Base-by-base conservation (phyloP, 2,113 vertebrate species). In the Triplophysa dalaica region DNA sequence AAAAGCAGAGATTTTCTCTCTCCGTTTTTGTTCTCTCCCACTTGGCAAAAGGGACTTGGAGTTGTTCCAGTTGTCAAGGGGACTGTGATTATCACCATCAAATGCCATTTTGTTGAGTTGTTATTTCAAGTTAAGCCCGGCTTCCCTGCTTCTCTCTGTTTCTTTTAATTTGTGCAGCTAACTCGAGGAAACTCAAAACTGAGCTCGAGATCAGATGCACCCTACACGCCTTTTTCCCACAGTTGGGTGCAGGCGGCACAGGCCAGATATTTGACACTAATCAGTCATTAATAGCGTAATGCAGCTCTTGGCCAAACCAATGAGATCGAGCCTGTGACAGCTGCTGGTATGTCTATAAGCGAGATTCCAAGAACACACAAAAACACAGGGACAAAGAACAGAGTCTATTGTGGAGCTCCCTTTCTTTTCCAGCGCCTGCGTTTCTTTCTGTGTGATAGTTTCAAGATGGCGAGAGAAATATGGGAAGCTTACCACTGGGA, bases 231-330 rank as follows among this genome's bases (percentile, higher is more conserved):
- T 77, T 82, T 92, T 93, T 93, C 92, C 91, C 92, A 93, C 91
- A 92, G 88, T 91, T 81, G 79, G 79, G 80, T 84, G 81, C 81
- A 72, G 83, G 86, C 77, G 54, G 88, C 87, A 84, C 83, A 58
- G 82, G 87, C 88, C 87, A 89, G 91, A 93, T 90, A 93, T 91
- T 86, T 91, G 92, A 93, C 90, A 93, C 92, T 92, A 92, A 92
- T 93, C 90, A 91, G 84, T 89, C 90, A 92, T 92, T 93, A 91
- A 90, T 90, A 86, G 89, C 83, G 86, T 85, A 88, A 83, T 85
- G 84, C 87, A 80, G 82, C 70, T 87, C 78, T 79, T 77, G 66
- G 67, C 86, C 82, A 87, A 83, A 68, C 75, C 76, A 83, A 72
- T 83, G 76, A 84, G 76, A 70, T 84, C 85, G 87, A 21, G 87